Evolutionary conservation across 2,113 vertebrate genomes (phyloP).

Genomic region (Tapirus terrestris): DNA sequence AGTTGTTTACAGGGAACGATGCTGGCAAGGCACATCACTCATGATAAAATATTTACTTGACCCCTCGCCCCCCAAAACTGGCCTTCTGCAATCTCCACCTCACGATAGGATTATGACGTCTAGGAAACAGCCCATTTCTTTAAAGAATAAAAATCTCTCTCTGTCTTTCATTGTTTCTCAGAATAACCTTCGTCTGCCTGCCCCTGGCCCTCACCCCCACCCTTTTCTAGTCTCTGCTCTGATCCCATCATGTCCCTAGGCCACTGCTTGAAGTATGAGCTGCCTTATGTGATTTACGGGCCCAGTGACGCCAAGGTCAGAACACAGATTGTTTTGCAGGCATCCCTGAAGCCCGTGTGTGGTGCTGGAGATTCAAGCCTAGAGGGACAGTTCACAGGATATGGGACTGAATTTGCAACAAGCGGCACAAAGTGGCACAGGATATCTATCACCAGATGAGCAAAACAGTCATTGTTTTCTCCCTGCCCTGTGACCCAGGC

Average conservation of each 20-base stretch:
- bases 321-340: conserved; percentile 55
- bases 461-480: conserved; percentile 33
- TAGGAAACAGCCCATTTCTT: conserved; percentile 53
- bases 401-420: background rate
- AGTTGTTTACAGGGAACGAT: background rate
- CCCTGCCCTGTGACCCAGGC: background rate
- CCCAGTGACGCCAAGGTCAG: conserved; percentile 57
- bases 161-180: conserved; percentile 1
- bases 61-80: background rate
- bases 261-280: background rate
- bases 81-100: background rate
- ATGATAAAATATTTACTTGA: conserved; percentile 17
- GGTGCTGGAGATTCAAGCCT: background rate
- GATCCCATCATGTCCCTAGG: background rate
- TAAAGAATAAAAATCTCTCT: background rate
- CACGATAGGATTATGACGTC: conserved; percentile 21
- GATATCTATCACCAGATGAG: conserved; percentile 11
- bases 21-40: background rate
- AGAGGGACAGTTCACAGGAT: conserved; percentile 19
- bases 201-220: background rate
- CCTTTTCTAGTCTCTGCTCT: background rate
- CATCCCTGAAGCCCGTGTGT: background rate
- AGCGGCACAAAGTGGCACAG: background rate
- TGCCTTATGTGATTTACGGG: conserved; percentile 64
- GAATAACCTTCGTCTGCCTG: background rate